A percentile compares a stretch with the other conserved stretches of the same genome.
Conservation (phyloP, 2,797 vertebrate genomes). For the Neopelma chrysocephalum region DNA sequence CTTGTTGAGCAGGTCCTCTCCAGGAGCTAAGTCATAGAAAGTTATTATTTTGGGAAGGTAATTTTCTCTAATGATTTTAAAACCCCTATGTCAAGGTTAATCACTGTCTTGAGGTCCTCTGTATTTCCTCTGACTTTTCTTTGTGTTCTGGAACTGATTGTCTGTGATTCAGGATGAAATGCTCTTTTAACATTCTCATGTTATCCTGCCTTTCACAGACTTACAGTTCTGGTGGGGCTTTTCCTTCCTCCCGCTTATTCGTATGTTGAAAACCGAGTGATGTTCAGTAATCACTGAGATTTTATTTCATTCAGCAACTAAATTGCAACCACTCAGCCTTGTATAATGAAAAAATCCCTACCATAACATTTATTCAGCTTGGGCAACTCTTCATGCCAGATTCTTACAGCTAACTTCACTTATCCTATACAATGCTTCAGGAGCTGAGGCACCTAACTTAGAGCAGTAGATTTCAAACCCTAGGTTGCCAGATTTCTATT, state of each 20-base stretch:
- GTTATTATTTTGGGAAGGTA: background rate
- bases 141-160: background rate
- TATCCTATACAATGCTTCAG: background rate
- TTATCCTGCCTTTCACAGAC: background rate
- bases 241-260: background rate
- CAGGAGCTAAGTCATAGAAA: background rate
- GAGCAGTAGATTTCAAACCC: background rate
- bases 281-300: background rate
- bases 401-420: background rate
- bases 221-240: background rate
- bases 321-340: background rate
- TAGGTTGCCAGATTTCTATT: background rate
- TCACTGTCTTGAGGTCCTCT: background rate
- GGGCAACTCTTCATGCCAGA: background rate
- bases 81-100: background rate
- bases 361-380: background rate
- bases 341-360: background rate
- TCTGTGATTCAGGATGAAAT: background rate
- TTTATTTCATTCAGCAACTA: background rate
- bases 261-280: background rate
- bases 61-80: background rate
- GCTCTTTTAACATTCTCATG: background rate
- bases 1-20: background rate
- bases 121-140: background rate
- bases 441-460: background rate